phyloP scores from a whole-genome alignment of 1,140 invertebrate genomes.

The Orchesella cincta region DNA sequence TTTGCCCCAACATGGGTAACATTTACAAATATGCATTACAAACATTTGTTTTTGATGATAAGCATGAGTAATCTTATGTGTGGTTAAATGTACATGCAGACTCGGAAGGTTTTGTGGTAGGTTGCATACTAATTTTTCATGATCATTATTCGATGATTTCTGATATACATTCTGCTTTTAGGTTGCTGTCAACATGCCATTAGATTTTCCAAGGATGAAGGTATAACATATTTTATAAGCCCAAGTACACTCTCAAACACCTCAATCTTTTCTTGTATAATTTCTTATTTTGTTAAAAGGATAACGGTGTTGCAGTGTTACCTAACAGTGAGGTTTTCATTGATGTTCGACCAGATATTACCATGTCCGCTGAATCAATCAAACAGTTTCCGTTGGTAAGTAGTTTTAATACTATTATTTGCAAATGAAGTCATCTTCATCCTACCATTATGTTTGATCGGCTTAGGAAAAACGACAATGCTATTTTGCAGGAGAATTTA shows the following conservation, averaged over 20 bases:
- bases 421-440: neutral
- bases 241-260: too few relatives aligned
- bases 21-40: too few relatives aligned
- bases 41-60: too few relatives aligned
- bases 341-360: constrained; percentile 41
- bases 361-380: constrained; percentile 40
- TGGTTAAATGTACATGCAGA: too few relatives aligned
- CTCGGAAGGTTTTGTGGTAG: constrained; percentile 71
- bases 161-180: neutral
- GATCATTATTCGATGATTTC: constrained; percentile 55
- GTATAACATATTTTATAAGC: too few relatives aligned
- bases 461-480: neutral
- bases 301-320: constrained; percentile 40
- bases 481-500: neutral
- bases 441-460: neutral
- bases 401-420: neutral
- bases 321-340: constrained; percentile 44
- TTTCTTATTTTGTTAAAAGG: too few relatives aligned
- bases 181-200: neutral
- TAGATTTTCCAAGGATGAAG: neutral
- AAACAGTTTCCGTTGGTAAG: constrained; percentile 40
- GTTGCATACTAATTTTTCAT: too few relatives aligned
- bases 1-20: constrained; percentile 40
- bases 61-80: too few relatives aligned
- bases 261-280: too few relatives aligned